A percentile compares a stretch with the other conserved stretches of the same genome.
Conservation (phyloP, 92 coral and sea anemone species). For the Actinernus sp. region DNA sequence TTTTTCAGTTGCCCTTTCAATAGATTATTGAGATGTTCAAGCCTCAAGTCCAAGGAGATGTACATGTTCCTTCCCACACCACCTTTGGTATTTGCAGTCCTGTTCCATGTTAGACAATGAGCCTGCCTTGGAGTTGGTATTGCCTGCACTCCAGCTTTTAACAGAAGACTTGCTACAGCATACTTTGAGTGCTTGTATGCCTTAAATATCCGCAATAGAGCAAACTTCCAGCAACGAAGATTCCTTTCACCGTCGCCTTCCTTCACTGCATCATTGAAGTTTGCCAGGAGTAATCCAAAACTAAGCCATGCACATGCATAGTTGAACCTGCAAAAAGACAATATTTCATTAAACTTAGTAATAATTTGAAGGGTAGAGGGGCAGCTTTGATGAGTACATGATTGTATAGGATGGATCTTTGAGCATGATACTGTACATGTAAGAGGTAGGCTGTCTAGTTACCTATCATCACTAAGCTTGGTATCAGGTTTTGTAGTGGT, state of each 20-base stretch:
- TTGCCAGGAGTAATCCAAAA: conserved; percentile 45
- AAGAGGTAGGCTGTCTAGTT: no score
- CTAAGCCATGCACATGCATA: conserved; percentile 46
- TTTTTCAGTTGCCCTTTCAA: conserved; percentile 43
- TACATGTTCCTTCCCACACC: conserved; percentile 60
- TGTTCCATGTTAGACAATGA: conserved; percentile 61
- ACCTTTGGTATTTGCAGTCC: conserved; percentile 74
- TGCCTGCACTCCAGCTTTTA: conserved; percentile 29
- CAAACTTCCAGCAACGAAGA: conserved; percentile 66
- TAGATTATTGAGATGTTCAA: conserved; percentile 55
- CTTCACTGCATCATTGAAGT: conserved; percentile 71
- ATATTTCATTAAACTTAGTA: no score
- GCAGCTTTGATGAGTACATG: no score
- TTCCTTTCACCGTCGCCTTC: conserved; percentile 72
- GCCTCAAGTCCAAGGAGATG: conserved; percentile 61
- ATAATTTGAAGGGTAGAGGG: no score
- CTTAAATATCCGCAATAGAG: conserved; percentile 53
- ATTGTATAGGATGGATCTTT: no score
- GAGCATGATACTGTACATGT: no score
- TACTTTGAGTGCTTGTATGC: conserved; percentile 53
- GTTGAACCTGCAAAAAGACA: background rate
- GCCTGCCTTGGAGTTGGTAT: conserved; percentile 51
- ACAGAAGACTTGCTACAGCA: conserved; percentile 52
- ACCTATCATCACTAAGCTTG: no score
- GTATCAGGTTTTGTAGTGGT: no score